These are phyloP conservation scores for Pelodytes ibericus DNA, from an alignment of 2,797 vertebrate species.

Conservation along the genomic window DNA sequence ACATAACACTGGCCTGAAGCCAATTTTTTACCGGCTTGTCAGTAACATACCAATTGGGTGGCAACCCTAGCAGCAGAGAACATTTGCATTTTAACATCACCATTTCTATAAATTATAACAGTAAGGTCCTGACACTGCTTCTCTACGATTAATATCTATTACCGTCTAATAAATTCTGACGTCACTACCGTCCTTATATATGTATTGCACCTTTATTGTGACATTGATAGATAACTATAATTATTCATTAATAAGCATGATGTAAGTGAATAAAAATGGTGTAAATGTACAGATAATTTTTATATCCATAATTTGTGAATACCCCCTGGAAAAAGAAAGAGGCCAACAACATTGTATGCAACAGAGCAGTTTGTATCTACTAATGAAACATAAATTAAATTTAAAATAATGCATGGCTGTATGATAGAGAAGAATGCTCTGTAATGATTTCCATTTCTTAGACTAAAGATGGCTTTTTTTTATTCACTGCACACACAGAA, in stretches of 20 bases:
- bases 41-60: too few relatives aligned
- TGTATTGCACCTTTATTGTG: background rate
- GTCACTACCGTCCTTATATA: background rate
- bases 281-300: background rate
- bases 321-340: background rate
- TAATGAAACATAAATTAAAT: background rate
- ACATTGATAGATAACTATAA: background rate
- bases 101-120: too few relatives aligned
- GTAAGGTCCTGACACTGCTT: too few relatives aligned
- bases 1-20: too few relatives aligned
- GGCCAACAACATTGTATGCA: background rate
- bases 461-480: constrained; percentile 13
- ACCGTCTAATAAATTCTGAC: too few relatives aligned
- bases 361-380: background rate
- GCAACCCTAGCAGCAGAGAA: too few relatives aligned
- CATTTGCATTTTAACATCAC: too few relatives aligned
- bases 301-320: background rate
- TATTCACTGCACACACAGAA: constrained; percentile 17
- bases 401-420: constrained; percentile 2
- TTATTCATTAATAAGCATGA: background rate
- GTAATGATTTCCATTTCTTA: constrained; percentile 12
- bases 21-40: too few relatives aligned
- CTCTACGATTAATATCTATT: too few relatives aligned
- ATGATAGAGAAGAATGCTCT: constrained; percentile 12
- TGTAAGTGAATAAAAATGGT: background rate